Conservation (phyloP, 2,797 vertebrate genomes). For the Epinephelus awoara region DNA sequence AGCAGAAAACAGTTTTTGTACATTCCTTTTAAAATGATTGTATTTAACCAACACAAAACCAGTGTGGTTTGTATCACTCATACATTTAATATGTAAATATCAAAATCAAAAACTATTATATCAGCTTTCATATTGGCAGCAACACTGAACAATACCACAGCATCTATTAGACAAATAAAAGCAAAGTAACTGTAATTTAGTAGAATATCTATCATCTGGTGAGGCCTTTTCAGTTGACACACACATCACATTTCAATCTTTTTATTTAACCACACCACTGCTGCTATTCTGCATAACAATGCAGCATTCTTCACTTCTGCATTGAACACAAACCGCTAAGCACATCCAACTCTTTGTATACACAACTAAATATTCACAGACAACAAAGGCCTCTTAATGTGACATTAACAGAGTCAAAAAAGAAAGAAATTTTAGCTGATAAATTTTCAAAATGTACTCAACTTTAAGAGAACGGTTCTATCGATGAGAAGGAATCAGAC, state of each 20-base stretch:
- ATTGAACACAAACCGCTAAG: neutral
- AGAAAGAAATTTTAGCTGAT: no score
- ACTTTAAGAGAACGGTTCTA: no score
- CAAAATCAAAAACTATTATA: neutral
- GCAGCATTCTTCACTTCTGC: neutral
- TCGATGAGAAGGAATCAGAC: no score
- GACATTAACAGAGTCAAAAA: neutral
- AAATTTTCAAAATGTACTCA: no score
- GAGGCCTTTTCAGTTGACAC: neutral
- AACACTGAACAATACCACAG: neutral
- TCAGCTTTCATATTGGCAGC: neutral
- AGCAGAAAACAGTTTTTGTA: neutral
- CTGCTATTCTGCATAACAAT: neutral
- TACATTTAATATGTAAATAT: neutral
- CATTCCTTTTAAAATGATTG: neutral
- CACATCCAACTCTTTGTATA: neutral
- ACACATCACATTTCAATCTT: neutral
- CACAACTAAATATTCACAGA: constrained; percentile 13
- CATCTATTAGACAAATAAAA: neutral
- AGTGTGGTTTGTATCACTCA: neutral
- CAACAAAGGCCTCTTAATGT: neutral
- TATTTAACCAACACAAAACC: neutral
- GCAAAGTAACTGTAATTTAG: neutral
- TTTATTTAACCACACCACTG: neutral
- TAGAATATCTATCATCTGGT: neutral